Evolutionary conservation across 2,797 vertebrate genomes (phyloP).

Genomic region (Pogoniulus pusillus): DNA sequence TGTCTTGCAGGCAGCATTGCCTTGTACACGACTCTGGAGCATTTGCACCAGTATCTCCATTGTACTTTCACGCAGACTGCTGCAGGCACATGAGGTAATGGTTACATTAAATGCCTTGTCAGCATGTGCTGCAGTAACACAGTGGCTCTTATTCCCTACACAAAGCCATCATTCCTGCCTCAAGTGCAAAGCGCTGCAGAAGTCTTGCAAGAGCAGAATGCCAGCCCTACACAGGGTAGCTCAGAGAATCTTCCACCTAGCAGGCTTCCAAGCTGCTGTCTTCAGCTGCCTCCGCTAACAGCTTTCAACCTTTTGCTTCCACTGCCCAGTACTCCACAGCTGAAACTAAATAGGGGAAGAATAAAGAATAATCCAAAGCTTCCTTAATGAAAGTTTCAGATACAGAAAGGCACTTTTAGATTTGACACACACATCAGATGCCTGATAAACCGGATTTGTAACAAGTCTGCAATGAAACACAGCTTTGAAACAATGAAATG

Average conservation of each 20-base stretch:
- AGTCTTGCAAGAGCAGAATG: background rate
- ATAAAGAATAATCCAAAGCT: background rate
- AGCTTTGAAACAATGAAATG: background rate
- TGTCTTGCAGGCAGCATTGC: fast-evolving
- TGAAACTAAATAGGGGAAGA: background rate
- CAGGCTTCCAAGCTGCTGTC: background rate
- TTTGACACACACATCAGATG: background rate
- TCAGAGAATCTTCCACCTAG: background rate
- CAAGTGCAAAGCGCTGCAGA: slow-evolving; percentile 5
- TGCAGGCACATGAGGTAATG: slow-evolving; percentile 29
- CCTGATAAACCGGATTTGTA: background rate
- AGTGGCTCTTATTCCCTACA: background rate
- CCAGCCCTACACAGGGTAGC: background rate
- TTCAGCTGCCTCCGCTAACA: background rate
- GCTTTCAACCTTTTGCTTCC: background rate
- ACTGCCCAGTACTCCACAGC: background rate
- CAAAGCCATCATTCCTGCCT: background rate
- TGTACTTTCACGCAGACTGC: background rate
- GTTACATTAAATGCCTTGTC: slow-evolving; percentile 10
- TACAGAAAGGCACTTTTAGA: background rate
- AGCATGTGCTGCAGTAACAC: slow-evolving; percentile 30
- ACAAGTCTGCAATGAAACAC: background rate
- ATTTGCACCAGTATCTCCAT: background rate
- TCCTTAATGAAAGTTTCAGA: background rate
- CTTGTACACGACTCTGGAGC: background rate